phyloP scores from a whole-genome alignment of 2,888 invertebrate genomes.

The Enchytraeus crypticus region DNA sequence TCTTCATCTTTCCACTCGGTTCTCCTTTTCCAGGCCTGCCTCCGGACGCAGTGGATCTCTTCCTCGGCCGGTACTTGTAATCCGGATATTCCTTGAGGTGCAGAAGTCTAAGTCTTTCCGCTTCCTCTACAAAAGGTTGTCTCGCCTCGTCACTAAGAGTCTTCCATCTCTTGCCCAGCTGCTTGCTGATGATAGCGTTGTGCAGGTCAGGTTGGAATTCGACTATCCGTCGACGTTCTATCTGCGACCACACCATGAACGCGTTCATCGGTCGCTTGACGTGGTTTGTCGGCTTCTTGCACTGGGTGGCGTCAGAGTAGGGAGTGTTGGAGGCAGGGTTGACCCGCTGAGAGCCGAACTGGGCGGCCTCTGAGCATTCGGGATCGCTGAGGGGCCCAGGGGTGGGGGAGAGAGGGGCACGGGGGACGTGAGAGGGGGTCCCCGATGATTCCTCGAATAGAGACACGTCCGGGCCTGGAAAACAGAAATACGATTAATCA shows the following conservation, averaged over 20 bases:
- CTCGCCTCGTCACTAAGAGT: constrained; percentile 61
- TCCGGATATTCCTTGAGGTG: constrained; percentile 93
- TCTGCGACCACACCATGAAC: constrained; percentile 98
- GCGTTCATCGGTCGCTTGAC: constrained; percentile 99
- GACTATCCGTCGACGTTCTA: constrained; percentile 90
- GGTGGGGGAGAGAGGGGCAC: constrained; percentile 10
- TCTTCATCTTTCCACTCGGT: too few species aligned
- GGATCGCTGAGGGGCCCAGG: background rate
- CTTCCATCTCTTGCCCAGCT: constrained; percentile 44
- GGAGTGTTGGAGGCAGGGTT: constrained; percentile 85
- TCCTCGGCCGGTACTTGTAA: constrained; percentile 88
- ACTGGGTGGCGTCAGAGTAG: constrained; percentile 85
- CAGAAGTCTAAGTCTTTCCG: constrained; percentile 76
- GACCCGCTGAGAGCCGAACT: constrained; percentile 79
- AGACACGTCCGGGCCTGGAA: too few species aligned
- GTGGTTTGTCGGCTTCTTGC: constrained; percentile 91
- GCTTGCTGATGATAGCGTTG: constrained; percentile 94
- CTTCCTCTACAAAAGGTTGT: constrained; percentile 82
- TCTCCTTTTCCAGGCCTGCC: too few species aligned
- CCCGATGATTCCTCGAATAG: too few species aligned
- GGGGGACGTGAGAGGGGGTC: too few species aligned
- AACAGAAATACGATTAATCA: too few species aligned
- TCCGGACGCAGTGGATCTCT: constrained; percentile 55
- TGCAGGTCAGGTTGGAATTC: constrained; percentile 86
- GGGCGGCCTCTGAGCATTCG: background rate